Percentiles rank a stretch among this genome's conserved stretches.
Conservation (phyloP, 1,140 invertebrate genomes). For the Ceratosolen fusciceps region DNA sequence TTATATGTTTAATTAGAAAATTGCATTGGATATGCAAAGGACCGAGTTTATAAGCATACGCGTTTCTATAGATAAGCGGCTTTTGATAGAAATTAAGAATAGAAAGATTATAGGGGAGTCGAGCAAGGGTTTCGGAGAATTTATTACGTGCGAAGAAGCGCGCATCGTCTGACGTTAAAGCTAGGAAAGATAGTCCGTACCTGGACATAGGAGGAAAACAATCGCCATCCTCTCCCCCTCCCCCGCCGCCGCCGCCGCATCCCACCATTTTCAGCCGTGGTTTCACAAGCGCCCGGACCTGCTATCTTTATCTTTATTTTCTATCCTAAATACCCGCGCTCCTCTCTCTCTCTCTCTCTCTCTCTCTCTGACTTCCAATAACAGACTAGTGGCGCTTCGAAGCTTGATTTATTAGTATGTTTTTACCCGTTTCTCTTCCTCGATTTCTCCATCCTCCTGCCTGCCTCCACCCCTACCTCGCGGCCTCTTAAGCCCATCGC, state of each 20-base stretch:
- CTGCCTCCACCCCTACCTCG: not conserved
- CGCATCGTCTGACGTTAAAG: not conserved
- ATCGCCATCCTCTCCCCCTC: not conserved
- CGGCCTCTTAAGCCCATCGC: not conserved
- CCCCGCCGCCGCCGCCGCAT: not conserved
- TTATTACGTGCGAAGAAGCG: not conserved
- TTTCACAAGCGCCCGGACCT: not conserved
- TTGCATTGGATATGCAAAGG: too few relatives aligned
- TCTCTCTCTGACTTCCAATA: not conserved
- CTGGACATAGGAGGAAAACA: constrained; percentile 7
- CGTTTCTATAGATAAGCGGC: not conserved
- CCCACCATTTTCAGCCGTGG: not conserved
- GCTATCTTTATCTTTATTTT: constrained; percentile 9
- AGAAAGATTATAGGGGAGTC: not conserved
- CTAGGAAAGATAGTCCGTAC: not conserved
- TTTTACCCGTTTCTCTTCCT: constrained; percentile 53
- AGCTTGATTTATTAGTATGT: constrained; percentile 62
- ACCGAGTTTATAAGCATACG: too few relatives aligned
- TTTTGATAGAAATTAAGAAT: not conserved
- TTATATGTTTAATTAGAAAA: too few relatives aligned
- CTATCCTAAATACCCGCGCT: constrained; percentile 4
- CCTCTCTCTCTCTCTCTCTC: too few relatives aligned
- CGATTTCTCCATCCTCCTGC: not conserved
- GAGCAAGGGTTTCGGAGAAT: not conserved
- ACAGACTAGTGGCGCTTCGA: constrained; percentile 27